phyloP scores from a whole-genome alignment of 2,797 vertebrate genomes.

The Siniperca scherzeri region DNA sequence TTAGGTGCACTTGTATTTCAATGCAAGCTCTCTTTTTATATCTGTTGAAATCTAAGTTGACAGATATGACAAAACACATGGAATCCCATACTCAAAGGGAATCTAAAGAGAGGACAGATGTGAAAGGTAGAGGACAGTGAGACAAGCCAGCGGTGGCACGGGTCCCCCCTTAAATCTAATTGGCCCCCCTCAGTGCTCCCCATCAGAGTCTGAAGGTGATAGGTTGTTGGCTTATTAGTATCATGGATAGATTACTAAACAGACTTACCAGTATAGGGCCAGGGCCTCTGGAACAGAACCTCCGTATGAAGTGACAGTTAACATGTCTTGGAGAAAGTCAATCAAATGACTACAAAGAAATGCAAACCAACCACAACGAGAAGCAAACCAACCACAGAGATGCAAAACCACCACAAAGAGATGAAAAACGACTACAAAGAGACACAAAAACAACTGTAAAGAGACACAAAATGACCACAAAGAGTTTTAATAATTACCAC shows the following conservation, averaged over 20 bases:
- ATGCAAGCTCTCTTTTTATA: neutral
- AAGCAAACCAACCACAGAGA: neutral
- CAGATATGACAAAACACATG: conserved; percentile 23
- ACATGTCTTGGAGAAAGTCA: neutral
- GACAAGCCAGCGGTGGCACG: neutral
- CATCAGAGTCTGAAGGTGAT: neutral
- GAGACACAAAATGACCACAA: neutral
- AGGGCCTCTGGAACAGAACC: neutral
- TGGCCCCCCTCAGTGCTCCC: neutral
- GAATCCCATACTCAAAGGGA: neutral
- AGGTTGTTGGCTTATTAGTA: neutral
- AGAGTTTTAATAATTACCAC: neutral
- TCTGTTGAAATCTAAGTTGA: conserved; percentile 24
- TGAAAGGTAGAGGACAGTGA: neutral
- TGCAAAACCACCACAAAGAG: neutral
- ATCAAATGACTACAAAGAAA: neutral
- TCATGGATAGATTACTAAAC: neutral
- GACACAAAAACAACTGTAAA: neutral
- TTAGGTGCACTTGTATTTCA: conserved; percentile 18
- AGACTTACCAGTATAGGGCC: neutral
- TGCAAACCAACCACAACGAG: neutral
- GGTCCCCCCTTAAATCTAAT: neutral
- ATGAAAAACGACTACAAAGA: neutral
- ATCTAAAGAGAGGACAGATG: conserved; percentile 3
- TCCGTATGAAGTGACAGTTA: neutral